A percentile compares a stretch with the other conserved stretches of the same genome.
phyloP scores from a whole-genome alignment of 2,113 vertebrate species.

The Periophthalmus modestus region DNA sequence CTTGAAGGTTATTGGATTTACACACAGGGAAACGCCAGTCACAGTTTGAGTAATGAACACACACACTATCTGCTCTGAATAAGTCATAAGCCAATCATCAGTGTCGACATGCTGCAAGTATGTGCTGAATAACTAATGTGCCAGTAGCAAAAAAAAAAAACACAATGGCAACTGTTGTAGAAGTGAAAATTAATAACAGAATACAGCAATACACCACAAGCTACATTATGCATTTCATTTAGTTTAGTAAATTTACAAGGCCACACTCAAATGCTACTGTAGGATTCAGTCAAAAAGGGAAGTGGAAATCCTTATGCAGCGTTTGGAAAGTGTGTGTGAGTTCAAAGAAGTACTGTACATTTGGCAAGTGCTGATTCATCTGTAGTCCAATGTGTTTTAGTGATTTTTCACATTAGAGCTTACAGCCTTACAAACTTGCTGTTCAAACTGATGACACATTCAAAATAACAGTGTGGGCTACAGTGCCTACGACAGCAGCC shows the following conservation, averaged over 20 bases:
- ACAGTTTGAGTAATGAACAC: constrained; percentile 32
- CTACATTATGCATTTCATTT: too few species aligned
- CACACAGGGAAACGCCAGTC: constrained; percentile 27
- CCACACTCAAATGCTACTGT: background rate
- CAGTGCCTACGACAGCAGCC: background rate
- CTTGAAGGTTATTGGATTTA: constrained; percentile 46
- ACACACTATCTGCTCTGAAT: constrained; percentile 15
- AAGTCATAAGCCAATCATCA: constrained; percentile 1
- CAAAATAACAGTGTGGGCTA: background rate
- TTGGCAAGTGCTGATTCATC: background rate
- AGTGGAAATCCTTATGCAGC: constrained; percentile 33
- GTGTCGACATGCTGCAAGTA: background rate
- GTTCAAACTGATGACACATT: constrained; percentile 8
- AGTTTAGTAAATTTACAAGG: background rate
- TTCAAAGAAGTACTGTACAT: constrained; percentile 10
- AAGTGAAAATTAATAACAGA: background rate
- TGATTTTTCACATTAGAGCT: constrained; percentile 5
- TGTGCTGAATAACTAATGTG: constrained; percentile 14
- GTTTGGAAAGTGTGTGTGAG: constrained; percentile 6
- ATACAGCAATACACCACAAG: background rate
- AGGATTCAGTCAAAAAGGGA: background rate
- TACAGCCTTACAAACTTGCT: background rate
- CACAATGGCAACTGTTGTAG: constrained; percentile 1
- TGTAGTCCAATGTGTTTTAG: background rate
- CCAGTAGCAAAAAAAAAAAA: constrained; percentile 6